These are phyloP conservation scores for Scalopus aquaticus DNA, from an alignment of 2,113 vertebrate species.

Conservation along the genomic window DNA sequence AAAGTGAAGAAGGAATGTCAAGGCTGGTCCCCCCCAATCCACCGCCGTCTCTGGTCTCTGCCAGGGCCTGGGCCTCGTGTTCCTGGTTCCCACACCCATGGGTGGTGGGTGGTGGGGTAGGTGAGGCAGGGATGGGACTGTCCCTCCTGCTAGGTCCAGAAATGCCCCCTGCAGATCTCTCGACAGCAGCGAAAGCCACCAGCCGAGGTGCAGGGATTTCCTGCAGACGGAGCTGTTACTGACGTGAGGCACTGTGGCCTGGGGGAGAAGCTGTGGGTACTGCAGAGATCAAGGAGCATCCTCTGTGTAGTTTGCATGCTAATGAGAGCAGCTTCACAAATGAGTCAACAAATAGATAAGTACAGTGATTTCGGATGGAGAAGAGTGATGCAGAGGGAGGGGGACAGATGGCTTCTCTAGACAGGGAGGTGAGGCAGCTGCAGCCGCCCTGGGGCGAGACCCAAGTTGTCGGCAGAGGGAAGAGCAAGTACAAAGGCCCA, in stretches of 20 bases:
- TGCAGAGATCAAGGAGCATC: neutral
- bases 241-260: neutral
- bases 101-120: neutral
- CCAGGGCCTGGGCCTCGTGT: neutral
- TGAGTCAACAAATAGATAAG: neutral
- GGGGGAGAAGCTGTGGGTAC: neutral
- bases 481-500: neutral
- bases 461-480: neutral
- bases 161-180: neutral
- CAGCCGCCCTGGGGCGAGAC: neutral
- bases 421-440: neutral
- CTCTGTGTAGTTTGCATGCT: neutral
- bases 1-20: neutral
- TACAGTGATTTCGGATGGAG: neutral
- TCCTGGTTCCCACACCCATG: neutral
- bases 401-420: neutral
- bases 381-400: neutral
- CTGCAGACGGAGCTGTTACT: neutral
- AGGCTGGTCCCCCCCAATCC: rapidly evolving
- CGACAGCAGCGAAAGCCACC: neutral
- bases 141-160: rapidly evolving
- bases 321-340: neutral
- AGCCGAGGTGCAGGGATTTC: neutral
- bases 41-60: neutral
- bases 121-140: neutral